Conservation (phyloP, 2,888 invertebrate genomes). For the Campoplex capitator region DNA sequence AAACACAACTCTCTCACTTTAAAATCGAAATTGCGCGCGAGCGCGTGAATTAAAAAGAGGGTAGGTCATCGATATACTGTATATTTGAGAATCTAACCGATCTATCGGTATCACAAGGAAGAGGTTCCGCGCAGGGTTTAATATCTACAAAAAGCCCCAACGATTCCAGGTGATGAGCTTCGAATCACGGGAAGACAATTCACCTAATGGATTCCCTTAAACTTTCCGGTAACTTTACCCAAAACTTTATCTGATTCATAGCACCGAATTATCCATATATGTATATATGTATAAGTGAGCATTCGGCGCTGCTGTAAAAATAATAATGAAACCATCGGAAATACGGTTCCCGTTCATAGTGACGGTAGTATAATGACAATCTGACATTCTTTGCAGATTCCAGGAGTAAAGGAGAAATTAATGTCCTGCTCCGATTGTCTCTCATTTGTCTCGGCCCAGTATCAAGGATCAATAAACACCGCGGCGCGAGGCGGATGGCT, state of each 20-base stretch:
- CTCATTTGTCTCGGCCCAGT: too few relatives aligned
- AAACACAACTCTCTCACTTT: too few relatives aligned
- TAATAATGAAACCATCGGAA: background rate
- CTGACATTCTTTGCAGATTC: too few relatives aligned
- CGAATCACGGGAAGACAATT: conserved; percentile 31
- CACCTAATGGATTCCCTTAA: conserved; percentile 28
- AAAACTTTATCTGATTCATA: conserved; percentile 23
- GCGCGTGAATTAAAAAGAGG: too few relatives aligned
- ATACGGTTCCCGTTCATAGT: too few relatives aligned
- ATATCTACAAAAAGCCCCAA: conserved; percentile 24
- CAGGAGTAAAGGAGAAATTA: background rate
- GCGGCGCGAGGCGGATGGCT: background rate
- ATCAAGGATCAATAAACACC: conserved; percentile 26
- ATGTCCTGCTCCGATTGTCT: background rate
- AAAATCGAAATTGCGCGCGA: too few relatives aligned
- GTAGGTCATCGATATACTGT: too few relatives aligned
- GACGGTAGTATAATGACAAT: too few relatives aligned
- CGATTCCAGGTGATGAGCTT: conserved; percentile 27
- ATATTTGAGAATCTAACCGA: background rate
- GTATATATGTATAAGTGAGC: background rate
- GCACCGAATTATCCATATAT: background rate
- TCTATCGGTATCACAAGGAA: conserved; percentile 4
- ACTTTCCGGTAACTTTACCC: conserved; percentile 54
- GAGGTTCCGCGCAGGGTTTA: background rate
- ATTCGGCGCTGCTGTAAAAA: background rate